These are phyloP conservation scores for Chascanopsetta lugubris DNA, from an alignment of 2,113 vertebrate genomes.

Conservation along the genomic window DNA sequence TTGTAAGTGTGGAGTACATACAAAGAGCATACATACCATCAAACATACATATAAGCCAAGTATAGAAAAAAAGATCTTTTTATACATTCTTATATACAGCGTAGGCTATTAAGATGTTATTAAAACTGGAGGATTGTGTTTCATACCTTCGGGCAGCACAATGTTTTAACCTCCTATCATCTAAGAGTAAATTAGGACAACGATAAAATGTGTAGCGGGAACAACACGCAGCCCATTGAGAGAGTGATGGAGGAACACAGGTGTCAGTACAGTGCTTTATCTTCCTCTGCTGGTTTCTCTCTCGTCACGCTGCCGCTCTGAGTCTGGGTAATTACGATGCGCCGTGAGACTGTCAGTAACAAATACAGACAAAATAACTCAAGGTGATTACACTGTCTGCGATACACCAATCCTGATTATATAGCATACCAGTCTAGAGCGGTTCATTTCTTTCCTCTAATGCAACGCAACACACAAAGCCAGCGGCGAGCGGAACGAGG, in stretches of 20 bases:
- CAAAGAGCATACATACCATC: constrained; percentile 54
- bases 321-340: constrained; percentile 56
- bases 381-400: constrained; percentile 65
- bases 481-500: constrained; percentile 58
- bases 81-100: constrained; percentile 79
- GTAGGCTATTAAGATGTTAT: constrained; percentile 50
- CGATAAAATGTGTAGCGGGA: constrained; percentile 30
- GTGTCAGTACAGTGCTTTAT: constrained; percentile 17
- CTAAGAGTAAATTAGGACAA: constrained; percentile 21
- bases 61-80: constrained; percentile 48
- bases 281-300: constrained; percentile 22
- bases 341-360: constrained; percentile 41
- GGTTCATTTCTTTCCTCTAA: constrained; percentile 39
- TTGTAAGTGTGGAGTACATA: constrained; percentile 66
- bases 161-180: constrained; percentile 33
- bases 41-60: constrained; percentile 44
- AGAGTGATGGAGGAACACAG: constrained; percentile 23
- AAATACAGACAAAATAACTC: constrained; percentile 57
- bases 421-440: constrained; percentile 45
- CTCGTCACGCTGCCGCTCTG: constrained; percentile 27
- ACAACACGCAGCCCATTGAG: constrained; percentile 33
- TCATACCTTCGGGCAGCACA: constrained; percentile 9
- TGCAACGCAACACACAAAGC: constrained; percentile 37
- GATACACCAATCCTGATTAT: constrained; percentile 64
- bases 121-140: constrained; percentile 24